These are phyloP conservation scores for Channallabes apus DNA, from an alignment of 2,797 vertebrate species.

Conservation along the genomic window DNA sequence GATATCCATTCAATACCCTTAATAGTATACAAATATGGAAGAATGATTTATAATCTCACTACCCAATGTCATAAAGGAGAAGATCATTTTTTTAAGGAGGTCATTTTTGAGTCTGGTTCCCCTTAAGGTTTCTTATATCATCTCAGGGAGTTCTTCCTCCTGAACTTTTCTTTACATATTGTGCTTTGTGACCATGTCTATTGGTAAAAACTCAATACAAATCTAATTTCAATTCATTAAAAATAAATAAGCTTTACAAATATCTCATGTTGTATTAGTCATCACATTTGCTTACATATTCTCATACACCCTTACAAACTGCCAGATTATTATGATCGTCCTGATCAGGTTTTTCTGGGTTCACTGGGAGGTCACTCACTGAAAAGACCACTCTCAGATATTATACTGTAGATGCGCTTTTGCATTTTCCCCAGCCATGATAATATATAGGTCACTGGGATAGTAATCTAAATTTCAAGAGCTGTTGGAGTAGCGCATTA, in stretches of 20 bases:
- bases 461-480: slow-evolving; percentile 43
- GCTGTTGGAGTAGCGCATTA: background rate
- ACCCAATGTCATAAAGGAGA: background rate
- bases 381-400: slow-evolving; percentile 53
- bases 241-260: background rate
- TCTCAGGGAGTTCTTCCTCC: background rate
- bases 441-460: slow-evolving; percentile 51
- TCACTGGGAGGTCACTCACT: slow-evolving; percentile 41
- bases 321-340: background rate
- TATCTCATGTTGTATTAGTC: background rate
- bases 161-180: background rate
- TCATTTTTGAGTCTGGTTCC: background rate
- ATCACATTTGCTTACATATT: background rate
- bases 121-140: background rate
- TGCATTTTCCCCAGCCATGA: slow-evolving; percentile 24
- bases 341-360: slow-evolving; percentile 29
- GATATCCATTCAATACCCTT: background rate
- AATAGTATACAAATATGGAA: background rate
- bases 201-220: background rate
- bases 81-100: too few relatives aligned
- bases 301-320: background rate
- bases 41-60: background rate
- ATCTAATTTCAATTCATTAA: background rate
- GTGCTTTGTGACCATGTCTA: background rate
- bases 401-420: background rate